Evolutionary conservation across 2,113 vertebrate genomes (phyloP).

Genomic region (Chionomys nivalis): DNA sequence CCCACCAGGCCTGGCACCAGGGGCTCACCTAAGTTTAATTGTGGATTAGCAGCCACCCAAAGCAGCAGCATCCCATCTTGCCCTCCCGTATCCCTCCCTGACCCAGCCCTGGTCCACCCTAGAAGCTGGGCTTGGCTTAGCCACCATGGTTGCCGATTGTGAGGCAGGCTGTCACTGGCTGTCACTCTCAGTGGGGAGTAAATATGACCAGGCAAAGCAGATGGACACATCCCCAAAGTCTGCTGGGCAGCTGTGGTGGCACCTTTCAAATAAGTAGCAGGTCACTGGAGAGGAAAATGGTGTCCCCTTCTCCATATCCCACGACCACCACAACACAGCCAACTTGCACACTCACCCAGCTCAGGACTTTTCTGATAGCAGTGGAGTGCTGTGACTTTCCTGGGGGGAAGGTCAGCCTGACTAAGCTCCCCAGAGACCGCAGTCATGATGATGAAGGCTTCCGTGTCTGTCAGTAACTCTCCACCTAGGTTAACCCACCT

Average conservation of each 20-base stretch:
- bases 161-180: slow-evolving; percentile 42
- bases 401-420: neutral
- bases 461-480: neutral
- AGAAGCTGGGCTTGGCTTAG: slow-evolving; percentile 44
- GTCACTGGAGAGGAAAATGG: slow-evolving; percentile 10
- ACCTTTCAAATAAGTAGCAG: neutral
- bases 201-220: slow-evolving; percentile 47
- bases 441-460: neutral
- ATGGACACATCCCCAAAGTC: slow-evolving; percentile 58
- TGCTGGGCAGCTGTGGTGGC: neutral
- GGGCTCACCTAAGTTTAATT: neutral
- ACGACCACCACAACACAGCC: neutral
- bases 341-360: neutral
- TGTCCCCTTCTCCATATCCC: neutral
- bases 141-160: neutral
- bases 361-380: neutral
- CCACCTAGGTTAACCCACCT: neutral
- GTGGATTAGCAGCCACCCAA: slow-evolving; percentile 19
- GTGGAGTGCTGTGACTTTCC: neutral
- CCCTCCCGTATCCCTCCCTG: neutral
- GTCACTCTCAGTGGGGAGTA: slow-evolving; percentile 50
- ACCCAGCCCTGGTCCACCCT: neutral
- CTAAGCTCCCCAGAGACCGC: neutral
- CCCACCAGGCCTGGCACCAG: neutral
- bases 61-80: neutral